Percentiles rank a stretch among this genome's conserved stretches.
phyloP scores from a whole-genome alignment of 2,797 vertebrate species.

The Euphonia xanthogaster region DNA sequence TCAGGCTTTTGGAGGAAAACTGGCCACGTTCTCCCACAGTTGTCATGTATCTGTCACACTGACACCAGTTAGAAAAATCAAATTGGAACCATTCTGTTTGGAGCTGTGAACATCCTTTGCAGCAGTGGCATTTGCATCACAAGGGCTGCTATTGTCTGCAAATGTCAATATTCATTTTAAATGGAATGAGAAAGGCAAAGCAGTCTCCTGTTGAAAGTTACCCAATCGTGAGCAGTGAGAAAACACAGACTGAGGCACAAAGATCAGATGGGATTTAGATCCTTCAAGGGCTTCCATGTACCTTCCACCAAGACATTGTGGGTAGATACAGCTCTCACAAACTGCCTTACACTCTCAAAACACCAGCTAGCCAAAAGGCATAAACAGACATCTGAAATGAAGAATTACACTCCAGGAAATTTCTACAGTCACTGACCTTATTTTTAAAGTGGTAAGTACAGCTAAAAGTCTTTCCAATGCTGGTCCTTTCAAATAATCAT shows the following conservation, averaged over 20 bases:
- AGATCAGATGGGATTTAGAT: background rate
- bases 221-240: background rate
- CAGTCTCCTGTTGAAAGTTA: background rate
- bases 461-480: background rate
- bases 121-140: background rate
- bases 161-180: background rate
- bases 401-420: background rate
- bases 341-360: background rate
- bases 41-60: background rate
- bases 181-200: background rate
- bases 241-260: background rate
- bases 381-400: background rate
- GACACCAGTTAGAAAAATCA: background rate
- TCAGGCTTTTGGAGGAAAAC: background rate
- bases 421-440: background rate
- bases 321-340: background rate
- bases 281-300: background rate
- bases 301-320: background rate
- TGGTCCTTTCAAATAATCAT: background rate
- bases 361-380: background rate
- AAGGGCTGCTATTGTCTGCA: background rate
- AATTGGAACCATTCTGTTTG: background rate
- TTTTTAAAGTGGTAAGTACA: background rate
- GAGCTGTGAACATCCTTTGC: background rate
- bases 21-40: background rate